These are phyloP conservation scores for Schizotus pectinicornis DNA, from an alignment of 2,888 invertebrate species.

Conservation along the genomic window DNA sequence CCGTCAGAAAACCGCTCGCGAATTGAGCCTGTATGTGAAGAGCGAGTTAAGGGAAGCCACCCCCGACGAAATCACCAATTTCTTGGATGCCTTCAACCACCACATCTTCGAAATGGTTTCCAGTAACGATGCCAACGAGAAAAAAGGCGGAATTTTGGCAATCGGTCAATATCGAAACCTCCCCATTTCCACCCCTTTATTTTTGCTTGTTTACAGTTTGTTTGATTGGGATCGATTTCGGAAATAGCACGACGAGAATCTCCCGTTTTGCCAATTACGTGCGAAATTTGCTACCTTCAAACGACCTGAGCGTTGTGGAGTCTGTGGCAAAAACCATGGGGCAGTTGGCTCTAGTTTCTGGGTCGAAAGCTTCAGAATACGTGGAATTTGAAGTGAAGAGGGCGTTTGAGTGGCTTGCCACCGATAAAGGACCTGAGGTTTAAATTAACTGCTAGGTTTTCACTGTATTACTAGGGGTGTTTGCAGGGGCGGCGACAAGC, in stretches of 20 bases:
- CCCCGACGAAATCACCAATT: slow-evolving; percentile 86
- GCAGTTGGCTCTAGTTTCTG: slow-evolving; percentile 87
- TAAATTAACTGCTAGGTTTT: too few species aligned
- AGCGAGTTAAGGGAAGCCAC: slow-evolving; percentile 90
- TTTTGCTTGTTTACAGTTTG: slow-evolving; percentile 72
- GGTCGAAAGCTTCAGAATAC: slow-evolving; percentile 93
- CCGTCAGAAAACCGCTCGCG: slow-evolving; percentile 85
- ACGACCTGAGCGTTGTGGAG: slow-evolving; percentile 94
- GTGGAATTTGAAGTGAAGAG: slow-evolving; percentile 98
- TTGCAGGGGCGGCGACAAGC: slow-evolving; percentile 82
- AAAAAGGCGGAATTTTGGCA: slow-evolving; percentile 93
- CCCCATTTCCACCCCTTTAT: not conserved
- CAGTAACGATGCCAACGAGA: slow-evolving; percentile 89
- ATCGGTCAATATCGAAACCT: slow-evolving; percentile 67
- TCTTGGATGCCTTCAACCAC: slow-evolving; percentile 94
- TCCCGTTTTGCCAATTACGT: slow-evolving; percentile 93
- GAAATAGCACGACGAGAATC: slow-evolving; percentile 87
- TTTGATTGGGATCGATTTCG: slow-evolving; percentile 90
- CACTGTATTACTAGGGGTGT: slow-evolving; percentile 6
- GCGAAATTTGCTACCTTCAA: slow-evolving; percentile 86
- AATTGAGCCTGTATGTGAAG: slow-evolving; percentile 88
- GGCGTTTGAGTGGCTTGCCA: slow-evolving; percentile 94
- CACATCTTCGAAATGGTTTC: slow-evolving; percentile 97
- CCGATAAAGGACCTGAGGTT: slow-evolving; percentile 60
- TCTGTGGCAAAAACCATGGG: slow-evolving; percentile 95